These are phyloP conservation scores for Poeciliopsis turrubarensis DNA, from an alignment of 2,113 vertebrate genomes.

Conservation along the genomic window DNA sequence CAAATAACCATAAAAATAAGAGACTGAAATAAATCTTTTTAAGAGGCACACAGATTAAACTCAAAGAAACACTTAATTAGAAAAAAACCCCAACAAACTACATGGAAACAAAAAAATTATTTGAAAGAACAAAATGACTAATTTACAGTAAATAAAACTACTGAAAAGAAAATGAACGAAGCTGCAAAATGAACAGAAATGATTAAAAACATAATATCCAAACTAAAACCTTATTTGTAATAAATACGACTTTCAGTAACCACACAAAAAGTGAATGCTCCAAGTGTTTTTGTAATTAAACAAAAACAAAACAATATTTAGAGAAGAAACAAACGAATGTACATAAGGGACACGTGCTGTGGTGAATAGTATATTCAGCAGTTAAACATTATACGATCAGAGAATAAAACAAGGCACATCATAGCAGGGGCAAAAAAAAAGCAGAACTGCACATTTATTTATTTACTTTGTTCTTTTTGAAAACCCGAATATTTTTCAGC, in stretches of 20 bases:
- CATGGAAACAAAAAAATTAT: background rate
- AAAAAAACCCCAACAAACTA: background rate
- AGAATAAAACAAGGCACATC: no score
- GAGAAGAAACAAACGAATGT: no score
- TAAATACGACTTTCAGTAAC: no score
- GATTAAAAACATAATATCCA: no score
- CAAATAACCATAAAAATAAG: background rate
- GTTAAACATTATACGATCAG: no score
- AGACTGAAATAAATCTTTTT: background rate
- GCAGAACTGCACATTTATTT: background rate
- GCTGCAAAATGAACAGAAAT: background rate
- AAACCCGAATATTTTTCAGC: background rate
- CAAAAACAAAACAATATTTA: no score
- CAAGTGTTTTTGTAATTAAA: no score
- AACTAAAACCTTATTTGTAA: no score
- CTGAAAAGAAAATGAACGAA: no score
- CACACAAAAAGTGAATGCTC: no score
- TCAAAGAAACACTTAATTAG: background rate
- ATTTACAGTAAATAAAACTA: background rate
- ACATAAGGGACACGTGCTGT: no score
- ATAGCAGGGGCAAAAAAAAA: background rate
- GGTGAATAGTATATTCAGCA: no score
- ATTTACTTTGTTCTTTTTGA: background rate
- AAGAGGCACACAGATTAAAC: background rate
- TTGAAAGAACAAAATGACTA: background rate